Percentiles rank a stretch among this genome's conserved stretches.
phyloP scores from a whole-genome alignment of 2,888 invertebrate species.

The Diabrotica balteata region DNA sequence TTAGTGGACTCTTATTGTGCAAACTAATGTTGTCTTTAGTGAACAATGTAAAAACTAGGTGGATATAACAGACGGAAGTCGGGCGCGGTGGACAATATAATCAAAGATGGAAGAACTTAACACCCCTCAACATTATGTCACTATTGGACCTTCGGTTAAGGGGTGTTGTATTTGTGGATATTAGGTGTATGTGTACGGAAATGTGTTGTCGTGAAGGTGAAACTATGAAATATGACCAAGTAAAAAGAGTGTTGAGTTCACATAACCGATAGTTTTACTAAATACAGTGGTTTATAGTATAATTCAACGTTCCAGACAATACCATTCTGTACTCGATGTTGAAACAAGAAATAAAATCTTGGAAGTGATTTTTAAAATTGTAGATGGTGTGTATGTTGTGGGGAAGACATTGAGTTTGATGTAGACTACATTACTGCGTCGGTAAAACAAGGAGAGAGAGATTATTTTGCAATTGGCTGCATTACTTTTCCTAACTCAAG shows the following conservation, averaged over 20 bases:
- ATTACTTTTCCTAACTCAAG: conserved; percentile 15
- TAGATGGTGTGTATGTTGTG: conserved; percentile 33
- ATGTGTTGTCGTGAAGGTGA: conserved; percentile 39
- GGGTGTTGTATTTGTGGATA: conserved; percentile 41
- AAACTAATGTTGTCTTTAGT: background rate
- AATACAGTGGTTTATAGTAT: conserved; percentile 33
- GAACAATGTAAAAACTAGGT: conserved; percentile 30
- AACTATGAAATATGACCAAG: conserved; percentile 34
- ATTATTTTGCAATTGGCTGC: conserved; percentile 34
- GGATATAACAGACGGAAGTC: conserved; percentile 41
- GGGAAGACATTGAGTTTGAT: conserved; percentile 28
- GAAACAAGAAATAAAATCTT: conserved; percentile 31
- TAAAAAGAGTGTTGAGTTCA: conserved; percentile 30
- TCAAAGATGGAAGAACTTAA: conserved; percentile 38
- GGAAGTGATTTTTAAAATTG: conserved; percentile 20
- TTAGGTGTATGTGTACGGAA: conserved; percentile 37
- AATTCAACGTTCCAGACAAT: conserved; percentile 40
- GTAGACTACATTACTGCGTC: conserved; percentile 40
- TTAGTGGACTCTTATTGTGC: background rate
- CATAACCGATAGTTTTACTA: conserved; percentile 13
- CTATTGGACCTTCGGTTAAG: conserved; percentile 17
- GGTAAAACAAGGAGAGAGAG: conserved; percentile 15
- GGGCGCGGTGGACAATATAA: conserved; percentile 36
- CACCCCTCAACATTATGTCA: conserved; percentile 36
- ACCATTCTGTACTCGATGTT: conserved; percentile 37